phyloP scores from a whole-genome alignment of 2,888 invertebrate species.

The Horisme vitalbata region DNA sequence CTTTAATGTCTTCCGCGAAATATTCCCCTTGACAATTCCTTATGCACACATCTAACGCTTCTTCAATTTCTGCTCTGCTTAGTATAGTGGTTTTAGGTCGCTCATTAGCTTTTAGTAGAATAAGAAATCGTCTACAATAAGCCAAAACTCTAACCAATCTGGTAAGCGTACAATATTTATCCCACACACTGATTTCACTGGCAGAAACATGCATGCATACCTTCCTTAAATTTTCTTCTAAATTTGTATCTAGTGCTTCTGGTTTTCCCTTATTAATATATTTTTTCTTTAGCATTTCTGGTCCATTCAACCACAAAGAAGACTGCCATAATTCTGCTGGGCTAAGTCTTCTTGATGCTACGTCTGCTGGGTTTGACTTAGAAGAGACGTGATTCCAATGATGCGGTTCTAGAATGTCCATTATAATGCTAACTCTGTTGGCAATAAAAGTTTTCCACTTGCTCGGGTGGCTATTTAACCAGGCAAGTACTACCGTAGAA shows the following conservation, averaged over 20 bases:
- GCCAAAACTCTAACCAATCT: background rate
- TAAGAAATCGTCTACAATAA: background rate
- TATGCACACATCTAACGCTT: background rate
- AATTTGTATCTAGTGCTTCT: background rate
- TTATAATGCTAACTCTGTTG: slow-evolving; percentile 26
- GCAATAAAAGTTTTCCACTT: slow-evolving; percentile 23
- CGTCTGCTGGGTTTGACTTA: slow-evolving; percentile 28
- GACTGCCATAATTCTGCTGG: slow-evolving; percentile 6
- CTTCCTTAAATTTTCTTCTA: background rate
- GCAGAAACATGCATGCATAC: background rate
- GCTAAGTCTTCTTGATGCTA: no score
- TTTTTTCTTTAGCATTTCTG: background rate
- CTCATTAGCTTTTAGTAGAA: background rate
- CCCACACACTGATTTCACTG: background rate
- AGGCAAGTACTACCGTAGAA: slow-evolving; percentile 20
- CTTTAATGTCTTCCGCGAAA: background rate
- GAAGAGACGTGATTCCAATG: slow-evolving; percentile 19
- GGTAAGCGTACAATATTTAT: background rate
- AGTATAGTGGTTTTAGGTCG: background rate
- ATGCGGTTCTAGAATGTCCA: slow-evolving; percentile 5
- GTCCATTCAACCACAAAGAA: background rate
- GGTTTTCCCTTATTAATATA: background rate
- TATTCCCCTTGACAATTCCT: background rate
- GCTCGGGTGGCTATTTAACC: slow-evolving; percentile 21
- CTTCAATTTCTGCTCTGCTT: background rate